Evolutionary conservation across 2,113 vertebrate species (phyloP).

Genomic region (Ammodytes marinus): DNA sequence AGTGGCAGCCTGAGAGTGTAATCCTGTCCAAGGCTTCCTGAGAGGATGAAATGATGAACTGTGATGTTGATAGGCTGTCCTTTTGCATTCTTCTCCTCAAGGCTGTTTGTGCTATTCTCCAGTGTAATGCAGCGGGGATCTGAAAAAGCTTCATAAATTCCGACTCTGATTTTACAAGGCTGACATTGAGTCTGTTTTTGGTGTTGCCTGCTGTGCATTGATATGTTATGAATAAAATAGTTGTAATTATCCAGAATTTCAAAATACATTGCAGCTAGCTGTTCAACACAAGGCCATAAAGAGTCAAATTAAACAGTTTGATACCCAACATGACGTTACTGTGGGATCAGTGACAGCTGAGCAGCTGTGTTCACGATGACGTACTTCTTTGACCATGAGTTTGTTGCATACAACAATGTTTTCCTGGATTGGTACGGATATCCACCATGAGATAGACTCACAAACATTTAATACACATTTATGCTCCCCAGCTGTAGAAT

Average conservation of each 20-base stretch:
- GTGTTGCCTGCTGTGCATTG: background rate
- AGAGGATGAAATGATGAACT: constrained; percentile 22
- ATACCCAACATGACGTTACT: background rate
- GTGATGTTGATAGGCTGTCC: background rate
- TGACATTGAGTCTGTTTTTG: background rate
- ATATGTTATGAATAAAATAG: background rate
- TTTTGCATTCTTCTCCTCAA: background rate
- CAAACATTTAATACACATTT: background rate
- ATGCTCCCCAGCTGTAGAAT: too few species aligned
- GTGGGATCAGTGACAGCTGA: background rate
- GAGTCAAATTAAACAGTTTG: background rate
- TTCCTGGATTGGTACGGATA: background rate
- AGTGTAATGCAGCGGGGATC: background rate
- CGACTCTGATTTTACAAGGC: background rate
- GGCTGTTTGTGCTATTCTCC: background rate
- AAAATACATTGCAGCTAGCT: background rate
- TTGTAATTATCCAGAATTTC: background rate
- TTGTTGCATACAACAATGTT: background rate
- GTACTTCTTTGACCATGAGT: background rate
- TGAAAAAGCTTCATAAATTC: background rate
- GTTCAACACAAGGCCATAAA: background rate
- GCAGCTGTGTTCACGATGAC: background rate
- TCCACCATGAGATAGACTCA: background rate
- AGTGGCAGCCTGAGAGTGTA: background rate
- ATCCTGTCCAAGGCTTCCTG: constrained; percentile 18